Evolutionary conservation across 2,888 invertebrate species (phyloP), one percentile per base, ranked within the genome.

Genomic region (Acleris literana): DNA sequence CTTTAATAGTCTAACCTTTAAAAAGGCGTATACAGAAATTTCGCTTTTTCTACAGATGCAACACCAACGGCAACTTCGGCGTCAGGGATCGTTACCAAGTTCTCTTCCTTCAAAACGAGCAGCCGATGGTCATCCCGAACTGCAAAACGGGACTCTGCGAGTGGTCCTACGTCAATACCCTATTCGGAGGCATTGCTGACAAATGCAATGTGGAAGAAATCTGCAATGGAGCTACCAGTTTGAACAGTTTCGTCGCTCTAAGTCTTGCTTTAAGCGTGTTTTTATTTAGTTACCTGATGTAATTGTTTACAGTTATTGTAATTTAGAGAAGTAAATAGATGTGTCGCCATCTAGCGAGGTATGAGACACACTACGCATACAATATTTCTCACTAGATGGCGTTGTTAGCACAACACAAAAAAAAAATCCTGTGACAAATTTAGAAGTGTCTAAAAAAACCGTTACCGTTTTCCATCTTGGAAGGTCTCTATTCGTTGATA

Each of bases 131-230:
- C 63, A 84, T 95, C 49, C 94, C 95, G 0, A 95, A 94, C 61
- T 97, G 97, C 79, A 92, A 94, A 9, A 96, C 96, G 0, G 97
- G 97, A 0, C 93, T 97, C 0, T 97, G 97, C 86, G 94, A 95
- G 71, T 96, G 96, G 96, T 93, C 94, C 0, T 93, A 93, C 22
- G 88, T 97, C 7, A 93, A 95, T 75, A 88, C 93, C 17, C 94
- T 93, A 66, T 94, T 94, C 69, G 90, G 93, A 3, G 82, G 90
- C 0, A 78, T 94, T 1, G 92, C 93, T 3, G 88, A 93, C 22
- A 89, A 89, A 17, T 96, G 96, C 75, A 92, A 93, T 71, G 72
- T 93, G 9, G 87, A 94, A 13, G 39, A 3, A 39, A 93, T 93
- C 72, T 95, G 95, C 75, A 92, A 89, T 56, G 79, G 79, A 13